These are phyloP conservation scores for Nanorana parkeri DNA, from an alignment of 2,113 vertebrate species.

Conservation along the genomic window DNA sequence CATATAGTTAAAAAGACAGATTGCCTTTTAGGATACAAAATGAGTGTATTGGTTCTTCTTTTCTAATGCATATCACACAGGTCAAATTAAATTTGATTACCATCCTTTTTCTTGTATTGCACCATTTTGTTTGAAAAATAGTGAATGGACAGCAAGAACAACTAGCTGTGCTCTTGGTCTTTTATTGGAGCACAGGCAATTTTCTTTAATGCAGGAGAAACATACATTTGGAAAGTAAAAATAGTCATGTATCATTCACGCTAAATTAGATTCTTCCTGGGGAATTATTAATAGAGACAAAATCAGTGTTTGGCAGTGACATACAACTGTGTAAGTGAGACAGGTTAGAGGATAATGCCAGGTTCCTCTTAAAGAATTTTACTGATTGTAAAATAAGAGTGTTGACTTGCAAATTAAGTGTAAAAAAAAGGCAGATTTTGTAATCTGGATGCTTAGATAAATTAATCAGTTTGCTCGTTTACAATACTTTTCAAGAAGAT, in stretches of 20 bases:
- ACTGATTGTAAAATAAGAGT: not conserved
- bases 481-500: no score
- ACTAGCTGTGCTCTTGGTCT: no score
- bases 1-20: no score
- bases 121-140: no score
- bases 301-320: slow-evolving; percentile 25
- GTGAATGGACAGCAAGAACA: no score
- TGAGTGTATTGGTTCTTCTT: no score
- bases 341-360: not conserved
- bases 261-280: slow-evolving; percentile 8
- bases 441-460: not conserved
- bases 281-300: slow-evolving; percentile 10
- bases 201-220: not conserved
- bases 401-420: not conserved
- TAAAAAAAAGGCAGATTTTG: not conserved
- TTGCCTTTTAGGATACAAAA: no score
- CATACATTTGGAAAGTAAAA: slow-evolving; percentile 3
- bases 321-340: not conserved
- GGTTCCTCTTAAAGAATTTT: not conserved
- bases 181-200: no score
- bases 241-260: slow-evolving; percentile 7
- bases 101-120: no score
- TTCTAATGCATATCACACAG: no score
- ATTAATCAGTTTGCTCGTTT: no score
- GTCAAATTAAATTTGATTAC: no score